Evolutionary conservation across 1,140 invertebrate genomes (phyloP).

Genomic region (Trichonephila inaurata): DNA sequence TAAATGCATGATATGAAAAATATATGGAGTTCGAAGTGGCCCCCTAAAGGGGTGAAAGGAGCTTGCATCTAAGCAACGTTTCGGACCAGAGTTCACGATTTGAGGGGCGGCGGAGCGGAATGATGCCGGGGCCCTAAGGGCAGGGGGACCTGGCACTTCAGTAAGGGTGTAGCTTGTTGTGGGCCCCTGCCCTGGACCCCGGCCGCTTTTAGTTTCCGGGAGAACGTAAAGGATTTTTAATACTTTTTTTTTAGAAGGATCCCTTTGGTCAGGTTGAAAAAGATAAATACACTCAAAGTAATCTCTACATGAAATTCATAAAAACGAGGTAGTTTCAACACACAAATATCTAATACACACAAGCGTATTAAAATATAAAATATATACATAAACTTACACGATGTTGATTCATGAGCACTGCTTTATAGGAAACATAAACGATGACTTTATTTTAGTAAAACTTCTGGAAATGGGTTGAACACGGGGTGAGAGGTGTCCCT

Average conservation of each 20-base stretch:
- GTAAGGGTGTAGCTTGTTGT: slow-evolving; percentile 76
- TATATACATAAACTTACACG: slow-evolving; percentile 72
- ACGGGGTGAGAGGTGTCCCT: background rate
- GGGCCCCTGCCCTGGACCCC: slow-evolving; percentile 55
- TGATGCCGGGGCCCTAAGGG: background rate
- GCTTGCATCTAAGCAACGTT: slow-evolving; percentile 70
- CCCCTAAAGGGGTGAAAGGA: slow-evolving; percentile 47
- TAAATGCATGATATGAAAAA: slow-evolving; percentile 77
- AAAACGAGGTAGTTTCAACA: slow-evolving; percentile 72
- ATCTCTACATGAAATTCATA: slow-evolving; percentile 64
- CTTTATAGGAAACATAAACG: slow-evolving; percentile 54
- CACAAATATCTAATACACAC: slow-evolving; percentile 62
- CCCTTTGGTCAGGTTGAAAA: slow-evolving; percentile 72
- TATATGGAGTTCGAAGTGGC: slow-evolving; percentile 72
- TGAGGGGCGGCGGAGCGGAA: background rate
- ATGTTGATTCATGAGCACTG: slow-evolving; percentile 59
- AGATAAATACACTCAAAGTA: slow-evolving; percentile 59
- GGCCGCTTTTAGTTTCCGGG: background rate
- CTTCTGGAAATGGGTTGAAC: background rate
- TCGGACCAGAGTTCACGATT: slow-evolving; percentile 72
- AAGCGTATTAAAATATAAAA: slow-evolving; percentile 70
- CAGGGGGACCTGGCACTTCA: slow-evolving; percentile 76
- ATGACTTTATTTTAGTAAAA: slow-evolving; percentile 32
- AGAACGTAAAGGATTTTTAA: slow-evolving; percentile 15
- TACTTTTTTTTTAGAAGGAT: slow-evolving; percentile 49